phyloP scores from a whole-genome alignment of 1,140 invertebrate genomes.

The Caenorhabditis elegans region WBcel235 BX284606.5:5213001-5213500 shows the following conservation, averaged over 20 bases:
- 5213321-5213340: too few relatives aligned
- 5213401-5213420: too few relatives aligned
- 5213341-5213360: too few relatives aligned
- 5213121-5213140: neutral
- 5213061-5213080: neutral
- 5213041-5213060: slow-evolving; percentile 15
- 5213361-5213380: too few relatives aligned
- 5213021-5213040: neutral
- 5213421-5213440: neutral
- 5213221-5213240: slow-evolving; percentile 16
- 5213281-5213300: neutral
- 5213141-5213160: neutral
- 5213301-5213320: too few relatives aligned
- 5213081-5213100: neutral
- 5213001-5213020: neutral
- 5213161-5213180: neutral
- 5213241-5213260: neutral
- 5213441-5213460: neutral
- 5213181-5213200: too few relatives aligned
- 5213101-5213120: neutral
- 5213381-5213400: too few relatives aligned
- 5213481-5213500: neutral
- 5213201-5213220: slow-evolving; percentile 11
- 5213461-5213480: neutral
- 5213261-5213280: neutral